Evolutionary conservation across 2,797 vertebrate species (phyloP).

Genomic region (Phoebastria nigripes): DNA sequence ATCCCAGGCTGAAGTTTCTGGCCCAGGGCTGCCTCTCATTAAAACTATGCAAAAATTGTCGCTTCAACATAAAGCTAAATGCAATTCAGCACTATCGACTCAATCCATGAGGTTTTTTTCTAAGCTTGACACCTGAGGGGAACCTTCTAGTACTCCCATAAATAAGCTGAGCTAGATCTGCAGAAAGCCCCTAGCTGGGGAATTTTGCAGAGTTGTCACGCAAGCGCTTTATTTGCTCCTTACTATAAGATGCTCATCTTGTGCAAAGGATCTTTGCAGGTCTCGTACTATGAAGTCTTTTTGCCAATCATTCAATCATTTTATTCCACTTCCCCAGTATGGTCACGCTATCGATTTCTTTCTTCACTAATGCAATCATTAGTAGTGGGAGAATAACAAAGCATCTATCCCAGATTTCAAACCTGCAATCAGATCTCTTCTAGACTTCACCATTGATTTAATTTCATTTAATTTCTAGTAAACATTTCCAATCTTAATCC

Average conservation of each 20-base stretch:
- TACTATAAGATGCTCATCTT: neutral
- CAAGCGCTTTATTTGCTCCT: neutral
- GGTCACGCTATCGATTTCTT: conserved; percentile 47
- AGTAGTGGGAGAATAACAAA: conserved; percentile 43
- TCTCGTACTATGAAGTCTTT: neutral
- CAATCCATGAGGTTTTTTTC: neutral
- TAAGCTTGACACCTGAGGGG: neutral
- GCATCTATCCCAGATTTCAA: conserved; percentile 25
- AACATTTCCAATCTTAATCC: conserved; percentile 48
- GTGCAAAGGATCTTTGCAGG: neutral
- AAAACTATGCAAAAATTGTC: conserved; percentile 33
- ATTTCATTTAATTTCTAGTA: conserved; percentile 63
- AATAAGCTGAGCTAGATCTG: neutral
- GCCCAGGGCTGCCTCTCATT: conserved; percentile 43
- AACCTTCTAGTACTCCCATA: neutral
- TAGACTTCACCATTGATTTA: neutral
- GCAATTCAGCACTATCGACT: conserved; percentile 30
- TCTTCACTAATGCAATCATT: conserved; percentile 31
- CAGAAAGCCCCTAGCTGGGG: neutral
- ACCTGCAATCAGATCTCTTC: conserved; percentile 52
- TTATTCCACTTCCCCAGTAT: conserved; percentile 22
- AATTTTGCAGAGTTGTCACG: neutral
- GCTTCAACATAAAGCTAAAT: conserved; percentile 28
- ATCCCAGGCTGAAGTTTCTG: conserved; percentile 21
- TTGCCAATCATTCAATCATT: conserved; percentile 57